Evolutionary conservation across 1,140 invertebrate genomes (phyloP), one percentile per base, ranked within the genome.

Genomic region (Ips typographus): DNA sequence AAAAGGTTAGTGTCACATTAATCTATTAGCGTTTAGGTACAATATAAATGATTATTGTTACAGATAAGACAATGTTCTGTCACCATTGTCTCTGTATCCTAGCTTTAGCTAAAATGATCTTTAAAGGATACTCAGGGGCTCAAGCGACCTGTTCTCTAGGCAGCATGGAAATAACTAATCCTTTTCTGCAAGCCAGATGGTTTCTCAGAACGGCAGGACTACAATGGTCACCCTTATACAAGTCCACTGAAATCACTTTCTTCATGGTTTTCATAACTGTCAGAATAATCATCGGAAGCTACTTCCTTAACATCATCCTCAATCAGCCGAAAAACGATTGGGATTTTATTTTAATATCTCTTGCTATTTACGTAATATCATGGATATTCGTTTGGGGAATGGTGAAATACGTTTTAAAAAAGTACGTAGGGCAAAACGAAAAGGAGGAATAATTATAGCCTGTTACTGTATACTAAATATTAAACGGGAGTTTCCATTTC

Each of bases 131-230:
- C 65, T 80, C 82, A 2, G 85, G 85, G 1, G 84, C 82, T 70
- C 83, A 83, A 42, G 83, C 84, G 4, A 78, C 80, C 3, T 86
- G 83, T 70, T 81, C 82, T 3, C 71, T 87, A 5, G 83, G 83
- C 1, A 75, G 82, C 47, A 76, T 86, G 78, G 85, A 87, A 80
- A 71, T 85, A 38, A 86, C 85, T 1, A 87, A 87, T 77, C 85
- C 85, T 40, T 76, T 85, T n/a, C 77, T 86, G 43, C 86, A 86
- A 79, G 74, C 75, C 1, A 77, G 85, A 75, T 87, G 85, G 86
- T 80, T 82, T 66, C 53, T 82, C 36, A 68, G 81, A 40, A 73
- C 73, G 2, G 72, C 74, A 44, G 80, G 81, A 22, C 78, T 77
- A 70, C 70, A 78, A 36, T 52, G 70, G 5, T 75, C 74, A 1